phyloP scores from a whole-genome alignment of 2,797 vertebrate species.

The Spinibarbus caldwelli region DNA sequence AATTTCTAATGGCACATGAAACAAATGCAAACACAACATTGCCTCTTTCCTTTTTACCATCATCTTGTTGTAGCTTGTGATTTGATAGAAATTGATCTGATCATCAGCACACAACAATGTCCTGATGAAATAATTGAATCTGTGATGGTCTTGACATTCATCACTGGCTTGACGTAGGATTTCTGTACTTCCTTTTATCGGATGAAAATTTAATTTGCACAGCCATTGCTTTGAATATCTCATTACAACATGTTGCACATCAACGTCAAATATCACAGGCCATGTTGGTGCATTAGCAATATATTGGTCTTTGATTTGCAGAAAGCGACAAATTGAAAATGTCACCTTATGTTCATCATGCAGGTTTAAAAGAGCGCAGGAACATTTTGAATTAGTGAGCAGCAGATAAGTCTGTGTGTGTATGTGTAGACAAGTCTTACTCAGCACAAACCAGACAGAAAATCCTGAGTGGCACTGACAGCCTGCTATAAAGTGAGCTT shows the following conservation, averaged over 20 bases:
- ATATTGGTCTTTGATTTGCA: too few relatives aligned
- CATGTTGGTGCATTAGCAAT: not conserved
- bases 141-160: constrained; percentile 28
- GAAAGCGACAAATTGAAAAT: constrained; percentile 41
- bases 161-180: constrained; percentile 36
- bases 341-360: constrained; percentile 35
- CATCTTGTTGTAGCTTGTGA: not conserved
- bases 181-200: constrained; percentile 9
- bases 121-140: constrained; percentile 33
- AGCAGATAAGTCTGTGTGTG: not conserved
- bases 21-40: not conserved
- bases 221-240: constrained; percentile 34
- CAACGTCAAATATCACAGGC: constrained; percentile 28
- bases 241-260: constrained; percentile 28
- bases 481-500: constrained; percentile 30
- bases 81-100: constrained; percentile 24
- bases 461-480: constrained; percentile 36
- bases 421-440: constrained; percentile 9
- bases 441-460: not conserved
- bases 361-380: constrained; percentile 10
- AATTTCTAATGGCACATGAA: not conserved
- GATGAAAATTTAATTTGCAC: constrained; percentile 34
- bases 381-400: constrained; percentile 20
- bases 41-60: not conserved
- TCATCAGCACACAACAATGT: constrained; percentile 20